These are phyloP conservation scores for Sebastes wilsoni DNA, from an alignment of 2,797 vertebrate genomes.

Conservation along the genomic window DNA sequence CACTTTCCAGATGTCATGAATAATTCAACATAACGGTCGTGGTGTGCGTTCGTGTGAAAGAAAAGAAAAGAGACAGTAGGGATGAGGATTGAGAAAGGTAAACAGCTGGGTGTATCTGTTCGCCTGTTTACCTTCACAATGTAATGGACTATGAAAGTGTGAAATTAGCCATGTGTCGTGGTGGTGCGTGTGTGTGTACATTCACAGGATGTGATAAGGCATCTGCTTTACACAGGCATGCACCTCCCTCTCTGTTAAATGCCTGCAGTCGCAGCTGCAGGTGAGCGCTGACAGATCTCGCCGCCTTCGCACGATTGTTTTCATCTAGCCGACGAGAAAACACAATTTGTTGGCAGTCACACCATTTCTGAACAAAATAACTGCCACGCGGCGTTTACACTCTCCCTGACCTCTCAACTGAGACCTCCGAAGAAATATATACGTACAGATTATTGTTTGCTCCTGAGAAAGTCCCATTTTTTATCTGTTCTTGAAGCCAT, in stretches of 20 bases:
- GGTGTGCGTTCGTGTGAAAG: background rate
- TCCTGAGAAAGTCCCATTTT: background rate
- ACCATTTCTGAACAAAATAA: background rate
- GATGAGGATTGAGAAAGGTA: background rate
- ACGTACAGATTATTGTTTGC: background rate
- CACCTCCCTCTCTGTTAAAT: background rate
- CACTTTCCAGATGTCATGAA: constrained; percentile 12
- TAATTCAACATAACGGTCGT: constrained; percentile 2
- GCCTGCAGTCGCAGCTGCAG: background rate
- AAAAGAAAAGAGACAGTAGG: background rate
- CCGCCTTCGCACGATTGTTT: background rate
- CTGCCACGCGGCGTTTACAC: background rate
- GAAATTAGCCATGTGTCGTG: background rate
- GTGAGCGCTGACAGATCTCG: background rate
- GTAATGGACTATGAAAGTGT: background rate
- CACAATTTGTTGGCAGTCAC: background rate
- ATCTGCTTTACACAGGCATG: too few species aligned
- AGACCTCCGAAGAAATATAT: background rate
- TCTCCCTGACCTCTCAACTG: background rate
- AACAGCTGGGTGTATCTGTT: background rate
- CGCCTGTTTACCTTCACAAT: background rate
- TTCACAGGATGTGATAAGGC: background rate
- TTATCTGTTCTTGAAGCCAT: background rate
- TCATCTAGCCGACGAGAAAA: background rate
- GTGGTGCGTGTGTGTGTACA: background rate